Percentiles rank a stretch among this genome's conserved stretches.
These are phyloP conservation scores for Phocides pigmalion DNA, from an alignment of 1,140 invertebrate species.

Conservation along the genomic window DNA sequence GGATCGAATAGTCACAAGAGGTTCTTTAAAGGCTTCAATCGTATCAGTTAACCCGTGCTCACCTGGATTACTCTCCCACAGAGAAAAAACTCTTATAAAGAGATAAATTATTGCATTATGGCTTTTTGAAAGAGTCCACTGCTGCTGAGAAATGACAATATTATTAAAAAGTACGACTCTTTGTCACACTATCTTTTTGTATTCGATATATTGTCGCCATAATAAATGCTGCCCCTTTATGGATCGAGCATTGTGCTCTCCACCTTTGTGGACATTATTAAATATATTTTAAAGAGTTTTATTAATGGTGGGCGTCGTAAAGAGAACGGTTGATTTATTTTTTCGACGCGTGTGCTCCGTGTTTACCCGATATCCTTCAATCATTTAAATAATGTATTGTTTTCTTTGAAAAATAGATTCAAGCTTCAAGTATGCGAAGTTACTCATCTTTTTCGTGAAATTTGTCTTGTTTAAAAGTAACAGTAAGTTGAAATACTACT, in stretches of 20 bases:
- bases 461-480: too few relatives aligned
- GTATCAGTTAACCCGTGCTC: slow-evolving; percentile 76
- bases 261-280: slow-evolving; percentile 82
- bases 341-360: slow-evolving; percentile 80
- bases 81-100: slow-evolving; percentile 80
- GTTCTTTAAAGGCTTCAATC: slow-evolving; percentile 49
- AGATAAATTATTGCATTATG: slow-evolving; percentile 83
- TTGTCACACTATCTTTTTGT: slow-evolving; percentile 83
- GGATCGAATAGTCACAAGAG: slow-evolving; percentile 43
- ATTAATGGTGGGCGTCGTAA: slow-evolving; percentile 81
- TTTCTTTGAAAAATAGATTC: slow-evolving; percentile 3
- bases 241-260: slow-evolving; percentile 73
- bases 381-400: slow-evolving; percentile 51
- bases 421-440: background rate
- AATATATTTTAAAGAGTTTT: slow-evolving; percentile 83
- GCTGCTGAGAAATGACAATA: slow-evolving; percentile 84
- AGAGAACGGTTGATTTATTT: slow-evolving; percentile 80
- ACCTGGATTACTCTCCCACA: slow-evolving; percentile 74
- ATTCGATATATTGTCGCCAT: slow-evolving; percentile 82
- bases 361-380: slow-evolving; percentile 66
- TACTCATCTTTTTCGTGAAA: slow-evolving; percentile 2
- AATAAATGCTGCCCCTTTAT: slow-evolving; percentile 82
- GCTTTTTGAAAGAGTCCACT: slow-evolving; percentile 83
- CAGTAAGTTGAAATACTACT: too few relatives aligned
- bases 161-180: slow-evolving; percentile 83